A percentile compares a stretch with the other conserved stretches of the same genome.
phyloP scores from a whole-genome alignment of 2,888 invertebrate species.

The Leucophenga maculata region DNA sequence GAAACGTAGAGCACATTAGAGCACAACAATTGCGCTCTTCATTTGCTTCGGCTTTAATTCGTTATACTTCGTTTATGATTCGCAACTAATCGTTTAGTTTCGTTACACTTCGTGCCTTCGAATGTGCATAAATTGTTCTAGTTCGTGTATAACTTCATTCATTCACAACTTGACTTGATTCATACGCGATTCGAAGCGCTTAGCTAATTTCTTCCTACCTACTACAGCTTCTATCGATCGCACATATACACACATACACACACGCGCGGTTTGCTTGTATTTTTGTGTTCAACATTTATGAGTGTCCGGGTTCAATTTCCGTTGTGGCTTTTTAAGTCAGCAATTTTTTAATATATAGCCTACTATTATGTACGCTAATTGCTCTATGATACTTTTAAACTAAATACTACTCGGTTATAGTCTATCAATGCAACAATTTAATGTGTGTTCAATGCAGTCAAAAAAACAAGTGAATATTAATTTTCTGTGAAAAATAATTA shows the following conservation, averaged over 20 bases:
- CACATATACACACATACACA: background rate
- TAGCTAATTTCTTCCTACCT: too few relatives aligned
- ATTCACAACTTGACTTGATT: slow-evolving; percentile 63
- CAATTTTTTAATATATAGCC: slow-evolving; percentile 16
- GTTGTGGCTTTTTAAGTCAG: slow-evolving; percentile 22
- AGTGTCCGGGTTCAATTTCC: slow-evolving; percentile 58
- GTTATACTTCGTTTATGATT: slow-evolving; percentile 8
- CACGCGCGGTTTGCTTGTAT: background rate
- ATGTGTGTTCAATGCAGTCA: background rate
- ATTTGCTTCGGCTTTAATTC: slow-evolving; percentile 2
- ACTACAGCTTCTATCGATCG: too few relatives aligned
- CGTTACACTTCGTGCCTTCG: too few relatives aligned
- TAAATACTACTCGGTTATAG: background rate
- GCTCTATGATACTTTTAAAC: background rate
- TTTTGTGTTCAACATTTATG: background rate
- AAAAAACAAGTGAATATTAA: background rate
- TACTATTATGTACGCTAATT: background rate
- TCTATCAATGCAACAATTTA: background rate
- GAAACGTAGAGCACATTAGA: background rate
- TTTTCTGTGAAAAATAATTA: too few relatives aligned
- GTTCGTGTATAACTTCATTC: slow-evolving; percentile 56
- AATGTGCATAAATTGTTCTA: slow-evolving; percentile 54
- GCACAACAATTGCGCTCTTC: background rate
- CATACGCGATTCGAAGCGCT: slow-evolving; percentile 41
- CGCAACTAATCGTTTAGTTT: background rate